Evolutionary conservation across 2,888 invertebrate species (phyloP), one percentile per base, ranked within the genome.

Genomic region (Melinaea marsaeus): DNA sequence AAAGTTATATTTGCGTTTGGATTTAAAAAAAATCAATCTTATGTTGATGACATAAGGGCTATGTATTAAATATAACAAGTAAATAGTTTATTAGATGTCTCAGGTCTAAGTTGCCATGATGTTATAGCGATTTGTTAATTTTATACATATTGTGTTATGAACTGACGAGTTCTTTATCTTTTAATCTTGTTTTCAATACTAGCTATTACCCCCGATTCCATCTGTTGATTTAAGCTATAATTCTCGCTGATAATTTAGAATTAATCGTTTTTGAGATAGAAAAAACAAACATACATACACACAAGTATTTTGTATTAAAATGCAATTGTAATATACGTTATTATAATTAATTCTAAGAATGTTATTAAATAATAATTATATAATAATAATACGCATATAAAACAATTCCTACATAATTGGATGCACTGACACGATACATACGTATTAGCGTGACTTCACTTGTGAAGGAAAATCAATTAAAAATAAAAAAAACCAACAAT

Each of bases 101-200:
- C 81, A 80, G 80, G 79, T 79, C 73, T 89, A 88, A 84, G 79
- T 77, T 77, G 75, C 78, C 77, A 76, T 85, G 81, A 88, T 88
- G 88, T 89, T 88, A 85, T 85, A 79, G 79, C 83, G 81, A 87
- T 90, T 89, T 88, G 88, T 86, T 88, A 88, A 88, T 88, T 85
- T 85, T 82, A 83, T 79, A 84, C 80, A 79, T 75, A 75, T 74
- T 71, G 76, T 78, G 77, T 80, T 80, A 79, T 76, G 77, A 48
- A 22, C 22, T 22, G 22, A 22, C 22, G 22, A 22, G 22, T 22
- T 22, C 22, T 22, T 22, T 22, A 22, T 22, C 22, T 22, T 22
- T 22, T 22, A 22, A 22, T 22, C 22, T 1, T 22, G 22, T 22
- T 22, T 22, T 22, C 22, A 22, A 22, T 22, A 22, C 22, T 22